Conservation (phyloP, 2,888 invertebrate species). For the Cremastinae sp. region DNA sequence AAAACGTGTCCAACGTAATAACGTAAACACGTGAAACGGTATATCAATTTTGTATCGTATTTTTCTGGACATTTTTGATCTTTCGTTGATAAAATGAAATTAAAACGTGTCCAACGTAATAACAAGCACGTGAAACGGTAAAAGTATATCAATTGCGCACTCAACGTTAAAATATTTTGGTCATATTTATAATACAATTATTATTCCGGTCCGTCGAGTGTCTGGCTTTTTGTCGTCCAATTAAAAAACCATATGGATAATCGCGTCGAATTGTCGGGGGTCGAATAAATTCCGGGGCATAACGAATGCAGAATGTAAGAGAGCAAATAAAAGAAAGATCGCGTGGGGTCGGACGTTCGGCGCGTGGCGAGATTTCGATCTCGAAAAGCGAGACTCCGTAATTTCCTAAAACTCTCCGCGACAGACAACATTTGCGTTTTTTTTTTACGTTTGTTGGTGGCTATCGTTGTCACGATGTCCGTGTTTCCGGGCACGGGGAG, state of each 20-base stretch:
- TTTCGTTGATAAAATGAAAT: too few relatives aligned
- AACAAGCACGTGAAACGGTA: not conserved
- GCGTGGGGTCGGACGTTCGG: slow-evolving; percentile 21
- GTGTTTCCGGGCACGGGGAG: slow-evolving; percentile 5
- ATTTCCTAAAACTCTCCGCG: slow-evolving; percentile 1
- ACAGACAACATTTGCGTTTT: slow-evolving; percentile 1
- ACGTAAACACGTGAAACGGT: too few relatives aligned
- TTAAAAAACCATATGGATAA: slow-evolving; percentile 36
- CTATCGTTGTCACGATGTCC: slow-evolving; percentile 1
- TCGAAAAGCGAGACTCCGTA: not conserved
- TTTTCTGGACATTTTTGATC: too few relatives aligned
- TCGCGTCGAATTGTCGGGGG: slow-evolving; percentile 14
- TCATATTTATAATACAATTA: not conserved
- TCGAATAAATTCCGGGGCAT: not conserved
- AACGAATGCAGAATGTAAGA: not conserved
- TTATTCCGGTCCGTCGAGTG: not conserved
- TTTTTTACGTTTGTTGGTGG: not conserved
- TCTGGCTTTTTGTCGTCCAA: not conserved
- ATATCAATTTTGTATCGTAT: too few relatives aligned
- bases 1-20: too few relatives aligned
- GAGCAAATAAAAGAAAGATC: not conserved
- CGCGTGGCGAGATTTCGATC: slow-evolving; percentile 26
- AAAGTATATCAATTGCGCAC: not conserved
- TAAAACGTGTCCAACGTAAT: not conserved
- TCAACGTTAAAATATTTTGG: not conserved